Percentiles rank a stretch among this genome's conserved stretches.
Conservation (phyloP, 2,797 vertebrate species). For the Sebastolobus altivelis region DNA sequence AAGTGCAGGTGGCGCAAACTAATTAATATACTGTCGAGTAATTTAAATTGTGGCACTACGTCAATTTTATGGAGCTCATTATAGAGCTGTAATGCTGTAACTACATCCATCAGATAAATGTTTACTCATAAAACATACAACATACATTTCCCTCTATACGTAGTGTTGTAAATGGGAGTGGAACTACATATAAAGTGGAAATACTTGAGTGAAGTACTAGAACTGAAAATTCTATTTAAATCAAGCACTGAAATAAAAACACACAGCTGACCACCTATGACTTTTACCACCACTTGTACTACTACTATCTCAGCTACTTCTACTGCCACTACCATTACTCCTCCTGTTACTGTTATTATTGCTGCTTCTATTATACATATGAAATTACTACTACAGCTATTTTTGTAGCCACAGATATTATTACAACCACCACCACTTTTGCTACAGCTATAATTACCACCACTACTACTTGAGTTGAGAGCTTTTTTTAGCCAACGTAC, state of each 20-base stretch:
- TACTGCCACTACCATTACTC: background rate
- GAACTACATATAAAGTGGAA: background rate
- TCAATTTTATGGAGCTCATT: constrained; percentile 1
- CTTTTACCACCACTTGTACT: background rate
- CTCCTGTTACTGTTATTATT: background rate
- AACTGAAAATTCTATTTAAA: background rate
- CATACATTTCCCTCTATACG: background rate
- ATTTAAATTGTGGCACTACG: background rate
- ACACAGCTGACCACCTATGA: background rate
- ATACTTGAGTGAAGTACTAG: background rate
- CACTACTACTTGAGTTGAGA: constrained; percentile 40
- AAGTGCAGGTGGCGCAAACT: background rate
- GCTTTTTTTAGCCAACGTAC: constrained; percentile 54
- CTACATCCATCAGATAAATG: background rate
- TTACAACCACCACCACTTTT: constrained; percentile 49
- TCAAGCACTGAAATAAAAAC: background rate
- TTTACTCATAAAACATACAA: background rate
- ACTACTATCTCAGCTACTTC: background rate
- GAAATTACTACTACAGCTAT: constrained; percentile 47
- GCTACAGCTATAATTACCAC: constrained; percentile 61
- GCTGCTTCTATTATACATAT: constrained; percentile 38
- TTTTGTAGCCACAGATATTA: constrained; percentile 49
- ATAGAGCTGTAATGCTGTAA: background rate
- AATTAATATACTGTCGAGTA: background rate
- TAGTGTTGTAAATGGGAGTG: background rate